Percentiles rank a stretch among this genome's conserved stretches.
Evolutionary conservation across 1,140 invertebrate species (phyloP).

Genomic region (Pseudomyrmex concolor): DNA sequence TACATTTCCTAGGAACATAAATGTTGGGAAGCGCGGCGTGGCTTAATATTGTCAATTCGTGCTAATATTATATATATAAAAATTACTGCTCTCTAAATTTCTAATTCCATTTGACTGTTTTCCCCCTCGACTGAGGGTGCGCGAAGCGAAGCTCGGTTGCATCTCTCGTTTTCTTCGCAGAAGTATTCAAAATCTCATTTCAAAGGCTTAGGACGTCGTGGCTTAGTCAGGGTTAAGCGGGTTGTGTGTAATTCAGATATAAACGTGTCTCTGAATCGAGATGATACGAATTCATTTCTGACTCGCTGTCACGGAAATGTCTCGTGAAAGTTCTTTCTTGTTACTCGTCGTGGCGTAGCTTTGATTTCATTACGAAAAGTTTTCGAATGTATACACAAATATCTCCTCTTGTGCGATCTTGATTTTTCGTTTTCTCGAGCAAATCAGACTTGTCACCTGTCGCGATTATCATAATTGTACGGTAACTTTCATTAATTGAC

Average conservation of each 20-base stretch:
- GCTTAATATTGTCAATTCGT: constrained; percentile 30
- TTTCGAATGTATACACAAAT: not conserved
- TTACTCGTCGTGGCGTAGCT: too few relatives aligned
- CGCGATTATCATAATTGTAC: not conserved
- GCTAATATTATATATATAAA: not conserved
- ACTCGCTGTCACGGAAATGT: not conserved
- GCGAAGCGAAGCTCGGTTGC: not conserved
- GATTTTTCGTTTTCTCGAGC: not conserved
- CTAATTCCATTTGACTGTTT: not conserved
- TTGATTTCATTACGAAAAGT: not conserved
- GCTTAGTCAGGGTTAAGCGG: constrained; percentile 7
- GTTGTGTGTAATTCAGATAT: constrained; percentile 32
- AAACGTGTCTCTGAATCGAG: constrained; percentile 5
- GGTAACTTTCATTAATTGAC: not conserved
- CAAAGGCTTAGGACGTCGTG: not conserved
- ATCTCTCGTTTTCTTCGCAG: not conserved
- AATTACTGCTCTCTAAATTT: constrained; percentile 42
- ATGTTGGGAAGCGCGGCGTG: not conserved
- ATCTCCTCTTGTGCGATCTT: not conserved
- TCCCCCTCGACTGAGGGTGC: not conserved
- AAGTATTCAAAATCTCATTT: constrained; percentile 3
- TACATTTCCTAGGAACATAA: constrained; percentile 12
- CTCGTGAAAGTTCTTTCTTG: too few relatives aligned
- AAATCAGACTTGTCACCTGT: not conserved
- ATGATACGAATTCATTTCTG: not conserved